Base-by-base conservation (phyloP, 2,113 vertebrate genomes). In the Enhydra lutris region DNA sequence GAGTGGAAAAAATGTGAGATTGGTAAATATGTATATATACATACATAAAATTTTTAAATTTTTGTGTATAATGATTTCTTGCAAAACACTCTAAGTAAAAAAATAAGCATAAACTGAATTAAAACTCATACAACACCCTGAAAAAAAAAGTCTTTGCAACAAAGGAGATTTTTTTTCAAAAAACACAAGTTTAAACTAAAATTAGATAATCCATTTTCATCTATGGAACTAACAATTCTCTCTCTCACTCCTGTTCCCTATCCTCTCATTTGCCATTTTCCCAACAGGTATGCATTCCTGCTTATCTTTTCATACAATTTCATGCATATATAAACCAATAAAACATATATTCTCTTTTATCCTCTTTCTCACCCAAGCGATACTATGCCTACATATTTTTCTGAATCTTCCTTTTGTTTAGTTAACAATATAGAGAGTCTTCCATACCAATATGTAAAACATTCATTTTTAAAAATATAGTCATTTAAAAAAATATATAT, bases 71-170 rank as follows among this genome's bases (percentile, higher is more conserved):
- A 17, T 36, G 13, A 84, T 61, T 47, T 45, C 42, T 47, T 93
- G 29, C 39, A 67, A 83, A 88, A 80, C 36, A 88, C 23, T 55
- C 0, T 73, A 95, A 83, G 36, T 76, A 17, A 94, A 92, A 95
- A 95, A 97, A 82, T 73, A 96, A 91, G 39, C 31, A 78, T 50
- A 93, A 91, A 87, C 26, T 83, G 31, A 94, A 84, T 91, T 94
- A 93, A 97, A 89, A 71, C 26, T 61, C 65, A 93, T 57, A 67
- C 7, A 31, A 86, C 11, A 20, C 50, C 61, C 45, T 95, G 55
- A 92, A 61, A 85, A 52, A 57, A 57, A 74, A 93, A n/a, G 12
- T 17, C 21, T 94, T 84, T 93, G 26, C 63, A 94, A 81, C 45
- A 94, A 95, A 83, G 79, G 42, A 47, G 47, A 14, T 50, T 50